phyloP scores from a whole-genome alignment of 2,113 vertebrate genomes.

The Brachionichthys hirsutus region DNA sequence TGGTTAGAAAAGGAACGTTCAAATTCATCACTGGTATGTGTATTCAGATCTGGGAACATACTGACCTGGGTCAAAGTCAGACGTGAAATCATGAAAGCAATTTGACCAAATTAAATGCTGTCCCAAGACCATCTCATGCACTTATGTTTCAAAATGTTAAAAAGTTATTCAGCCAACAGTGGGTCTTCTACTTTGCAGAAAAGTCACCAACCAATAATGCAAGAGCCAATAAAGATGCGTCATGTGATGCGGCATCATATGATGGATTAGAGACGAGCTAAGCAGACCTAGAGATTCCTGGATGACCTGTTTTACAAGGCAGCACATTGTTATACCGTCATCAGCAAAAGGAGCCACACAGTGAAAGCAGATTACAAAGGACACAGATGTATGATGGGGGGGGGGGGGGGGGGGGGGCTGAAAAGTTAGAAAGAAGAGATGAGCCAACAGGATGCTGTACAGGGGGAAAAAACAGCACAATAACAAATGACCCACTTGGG shows the following conservation, averaged over 20 bases:
- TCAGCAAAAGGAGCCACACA: slow-evolving; percentile 13
- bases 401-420: slow-evolving; percentile 23
- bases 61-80: slow-evolving; percentile 31
- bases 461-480: slow-evolving; percentile 36
- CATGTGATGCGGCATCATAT: not conserved
- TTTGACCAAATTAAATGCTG: not conserved
- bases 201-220: not conserved
- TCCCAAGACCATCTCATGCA: not conserved
- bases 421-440: slow-evolving; percentile 52
- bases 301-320: slow-evolving; percentile 6
- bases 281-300: not conserved
- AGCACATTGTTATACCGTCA: slow-evolving; percentile 3
- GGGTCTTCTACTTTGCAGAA: not conserved
- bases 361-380: slow-evolving; percentile 26
- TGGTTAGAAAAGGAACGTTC: slow-evolving; percentile 14
- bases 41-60: slow-evolving; percentile 16
- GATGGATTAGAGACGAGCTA: not conserved
- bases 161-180: slow-evolving; percentile 5
- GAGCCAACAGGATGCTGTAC: slow-evolving; percentile 43
- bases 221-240: not conserved
- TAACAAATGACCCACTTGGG: slow-evolving; percentile 57
- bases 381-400: slow-evolving; percentile 36
- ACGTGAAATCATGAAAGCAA: slow-evolving; percentile 9
- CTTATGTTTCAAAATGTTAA: slow-evolving; percentile 3
- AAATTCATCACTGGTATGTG: slow-evolving; percentile 29